phyloP scores from a whole-genome alignment of 1,140 invertebrate species.

The Drosophila tani region DNA sequence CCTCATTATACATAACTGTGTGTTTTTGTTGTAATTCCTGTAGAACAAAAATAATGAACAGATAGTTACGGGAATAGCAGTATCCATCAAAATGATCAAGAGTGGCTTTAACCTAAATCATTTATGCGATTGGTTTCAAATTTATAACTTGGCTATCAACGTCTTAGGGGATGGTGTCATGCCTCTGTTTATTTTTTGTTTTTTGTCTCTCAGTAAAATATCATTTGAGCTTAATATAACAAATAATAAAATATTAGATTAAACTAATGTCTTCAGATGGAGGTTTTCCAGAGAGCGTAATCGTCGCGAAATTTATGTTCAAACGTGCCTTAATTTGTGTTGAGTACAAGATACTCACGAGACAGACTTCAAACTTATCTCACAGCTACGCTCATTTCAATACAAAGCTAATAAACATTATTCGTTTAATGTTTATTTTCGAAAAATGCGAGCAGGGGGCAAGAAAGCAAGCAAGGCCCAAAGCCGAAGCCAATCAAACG shows the following conservation, averaged over 20 bases:
- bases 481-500: conserved; percentile 69
- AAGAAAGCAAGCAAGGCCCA: conserved; percentile 21
- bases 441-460: background rate
- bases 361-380: conserved; percentile 22
- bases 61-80: conserved; percentile 27
- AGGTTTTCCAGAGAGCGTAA: background rate
- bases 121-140: conserved; percentile 62
- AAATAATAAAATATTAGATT: background rate
- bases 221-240: background rate
- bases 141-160: conserved; percentile 67
- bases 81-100: background rate
- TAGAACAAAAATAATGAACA: conserved; percentile 9
- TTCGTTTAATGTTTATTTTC: background rate
- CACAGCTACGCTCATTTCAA: background rate
- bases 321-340: conserved; percentile 8
- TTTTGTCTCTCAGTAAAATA: conserved; percentile 12
- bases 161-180: conserved; percentile 10
- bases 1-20: conserved; percentile 7
- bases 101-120: conserved; percentile 10
- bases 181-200: conserved; percentile 15
- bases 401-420: conserved; percentile 29
- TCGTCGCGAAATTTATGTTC: background rate
- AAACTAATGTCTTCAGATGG: no score
- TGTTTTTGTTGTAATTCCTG: conserved; percentile 12
- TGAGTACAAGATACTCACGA: background rate